Percentiles rank a stretch among this genome's conserved stretches.
Conservation (phyloP, 2,888 invertebrate species). For the Desoria tigrina region DNA sequence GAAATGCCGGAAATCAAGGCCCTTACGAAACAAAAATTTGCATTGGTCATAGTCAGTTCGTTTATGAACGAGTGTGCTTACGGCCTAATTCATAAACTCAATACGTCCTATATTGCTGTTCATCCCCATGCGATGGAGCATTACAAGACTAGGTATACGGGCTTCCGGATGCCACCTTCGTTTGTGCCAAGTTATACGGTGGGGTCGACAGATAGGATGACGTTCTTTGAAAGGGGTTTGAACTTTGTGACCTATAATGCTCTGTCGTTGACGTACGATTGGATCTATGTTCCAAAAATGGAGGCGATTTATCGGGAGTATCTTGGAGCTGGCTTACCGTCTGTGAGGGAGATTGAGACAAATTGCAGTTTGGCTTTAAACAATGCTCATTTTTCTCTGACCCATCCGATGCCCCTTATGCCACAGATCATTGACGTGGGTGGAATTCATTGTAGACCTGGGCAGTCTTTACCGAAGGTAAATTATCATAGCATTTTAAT, state of each 20-base stretch:
- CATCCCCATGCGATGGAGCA: slow-evolving; percentile 24
- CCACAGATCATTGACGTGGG: slow-evolving; percentile 53
- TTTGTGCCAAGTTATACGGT: slow-evolving; percentile 55
- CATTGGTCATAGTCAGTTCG: slow-evolving; percentile 53
- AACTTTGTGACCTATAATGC: slow-evolving; percentile 55
- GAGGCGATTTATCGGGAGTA: slow-evolving; percentile 28
- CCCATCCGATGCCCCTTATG: slow-evolving; percentile 39
- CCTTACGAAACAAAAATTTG: slow-evolving; percentile 39
- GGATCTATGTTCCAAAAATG: slow-evolving; percentile 54
- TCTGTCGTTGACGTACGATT: slow-evolving; percentile 56
- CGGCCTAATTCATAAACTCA: slow-evolving; percentile 51
- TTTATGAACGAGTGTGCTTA: slow-evolving; percentile 53
- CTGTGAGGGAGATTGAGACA: slow-evolving; percentile 40
- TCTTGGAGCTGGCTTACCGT: slow-evolving; percentile 39
- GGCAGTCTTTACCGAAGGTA: slow-evolving; percentile 51
- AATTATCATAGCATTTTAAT: no score
- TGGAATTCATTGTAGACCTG: slow-evolving; percentile 52
- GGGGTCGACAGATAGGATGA: slow-evolving; percentile 50
- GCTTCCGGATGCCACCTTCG: slow-evolving; percentile 52
- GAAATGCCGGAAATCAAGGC: slow-evolving; percentile 23
- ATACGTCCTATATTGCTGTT: slow-evolving; percentile 56
- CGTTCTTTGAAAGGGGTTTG: slow-evolving; percentile 49
- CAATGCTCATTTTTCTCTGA: slow-evolving; percentile 49
- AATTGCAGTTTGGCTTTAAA: slow-evolving; percentile 49
- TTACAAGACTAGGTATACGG: slow-evolving; percentile 24